Evolutionary conservation across 2,113 vertebrate species (phyloP), one percentile per base, ranked within the genome.

Genomic region (Lophochroa leadbeateri): DNA sequence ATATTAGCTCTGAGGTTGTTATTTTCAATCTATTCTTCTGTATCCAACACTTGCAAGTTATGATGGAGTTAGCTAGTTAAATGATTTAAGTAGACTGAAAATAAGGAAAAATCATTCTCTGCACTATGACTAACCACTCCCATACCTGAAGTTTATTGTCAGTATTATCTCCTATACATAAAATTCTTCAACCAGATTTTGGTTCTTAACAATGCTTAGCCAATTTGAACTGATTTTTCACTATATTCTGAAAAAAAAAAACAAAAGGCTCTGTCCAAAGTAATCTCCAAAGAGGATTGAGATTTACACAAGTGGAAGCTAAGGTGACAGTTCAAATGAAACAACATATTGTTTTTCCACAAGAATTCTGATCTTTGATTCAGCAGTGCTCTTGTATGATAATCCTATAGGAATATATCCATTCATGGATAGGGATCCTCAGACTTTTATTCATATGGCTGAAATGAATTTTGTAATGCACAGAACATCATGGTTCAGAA

Each of bases 151-250:
- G 17, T 61, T 92, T 92, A 50, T 49, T 55, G 31, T 28, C n/a
- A 79, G 6, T 41, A 41, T 67, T 94, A 52, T 77, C 37, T 84
- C 52, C 37, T 57, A 27, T 20, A 78, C 31, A 72, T 49, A 77
- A 90, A 64, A 70, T 61, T 88, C 49, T 53, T 89, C 53, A 86
- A 60, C 5, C 15, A 53, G 25, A 78, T 80, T 71, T 92, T 65
- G 52, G 19, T 68, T 96, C 58, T 50, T 63, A 90, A 82, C 10
- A 68, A 39, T 61, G 23, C 25, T 87, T 72, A 80, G 47, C 15
- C 35, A 80, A 88, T 95, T 84, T 68, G 46, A 90, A 96, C 85
- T 85, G 93, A 85, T 91, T 93, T 97, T 95, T 95, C 70, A 95
- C 96, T 61, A 58, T 31, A 63, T 31, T 77, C 75, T 61, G 61